Conservation (phyloP, 2,113 vertebrate species). For the Turnix velox region DNA sequence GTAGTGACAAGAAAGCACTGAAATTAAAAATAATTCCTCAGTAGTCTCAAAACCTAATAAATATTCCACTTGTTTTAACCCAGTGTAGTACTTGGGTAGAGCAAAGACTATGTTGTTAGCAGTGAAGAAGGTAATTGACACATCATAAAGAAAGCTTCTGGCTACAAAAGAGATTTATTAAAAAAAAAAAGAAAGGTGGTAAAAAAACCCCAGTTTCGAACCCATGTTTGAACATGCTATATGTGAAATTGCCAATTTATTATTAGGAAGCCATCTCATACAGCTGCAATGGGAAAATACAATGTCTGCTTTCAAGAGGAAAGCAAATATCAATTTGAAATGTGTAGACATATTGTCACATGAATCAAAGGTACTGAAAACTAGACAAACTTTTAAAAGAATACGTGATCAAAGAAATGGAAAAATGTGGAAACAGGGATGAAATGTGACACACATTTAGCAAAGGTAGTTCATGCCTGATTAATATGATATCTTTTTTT, state of each 20-base stretch:
- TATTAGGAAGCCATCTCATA: not conserved
- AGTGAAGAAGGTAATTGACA: not conserved
- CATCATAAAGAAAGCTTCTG: not conserved
- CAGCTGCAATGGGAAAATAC: not conserved
- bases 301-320: not conserved
- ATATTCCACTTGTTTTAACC: not conserved
- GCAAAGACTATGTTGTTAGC: not conserved
- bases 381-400: not conserved
- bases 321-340: not conserved
- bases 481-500: constrained; percentile 4
- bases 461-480: not conserved
- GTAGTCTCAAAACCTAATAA: not conserved
- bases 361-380: not conserved
- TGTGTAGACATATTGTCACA: not conserved
- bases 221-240: not conserved
- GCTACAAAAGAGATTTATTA: not conserved
- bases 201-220: too few relatives aligned
- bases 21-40: not conserved
- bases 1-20: not conserved
- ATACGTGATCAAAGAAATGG: constrained; percentile 6
- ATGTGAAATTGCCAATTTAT: not conserved
- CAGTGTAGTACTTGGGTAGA: not conserved
- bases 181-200: not conserved
- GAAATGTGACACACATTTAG: not conserved
- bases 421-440: not conserved